Evolutionary conservation across 2,797 vertebrate genomes (phyloP).

Genomic region (Premnoplex brunnescens): DNA sequence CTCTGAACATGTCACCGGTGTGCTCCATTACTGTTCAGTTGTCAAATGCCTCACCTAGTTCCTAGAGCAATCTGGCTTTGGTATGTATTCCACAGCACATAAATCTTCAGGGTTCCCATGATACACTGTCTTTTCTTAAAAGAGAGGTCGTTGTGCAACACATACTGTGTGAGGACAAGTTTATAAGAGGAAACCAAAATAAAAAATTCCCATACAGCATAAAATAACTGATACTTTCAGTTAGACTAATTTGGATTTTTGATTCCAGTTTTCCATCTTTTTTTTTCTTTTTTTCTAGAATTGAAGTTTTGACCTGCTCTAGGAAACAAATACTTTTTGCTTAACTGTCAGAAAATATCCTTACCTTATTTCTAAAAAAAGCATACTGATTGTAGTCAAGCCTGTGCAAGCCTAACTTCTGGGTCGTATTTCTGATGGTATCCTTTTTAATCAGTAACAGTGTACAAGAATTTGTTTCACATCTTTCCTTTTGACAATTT

Average conservation of each 20-base stretch:
- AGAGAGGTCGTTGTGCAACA: neutral
- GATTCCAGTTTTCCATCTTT: neutral
- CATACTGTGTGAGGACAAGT: rapidly evolving
- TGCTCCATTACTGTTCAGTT: neutral
- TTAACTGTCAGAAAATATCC: neutral
- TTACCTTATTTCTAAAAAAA: neutral
- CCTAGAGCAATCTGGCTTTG: neutral
- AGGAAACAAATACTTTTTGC: neutral
- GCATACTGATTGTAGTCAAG: neutral
- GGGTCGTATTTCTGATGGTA: neutral
- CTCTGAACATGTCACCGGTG: neutral
- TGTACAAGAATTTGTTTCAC: neutral
- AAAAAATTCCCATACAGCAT: neutral
- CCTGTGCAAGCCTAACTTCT: neutral
- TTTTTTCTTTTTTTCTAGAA: neutral
- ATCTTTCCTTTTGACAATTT: neutral
- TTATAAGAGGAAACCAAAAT: neutral
- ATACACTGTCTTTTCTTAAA: neutral
- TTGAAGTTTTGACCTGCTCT: neutral
- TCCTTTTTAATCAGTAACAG: neutral
- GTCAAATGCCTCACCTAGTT: neutral
- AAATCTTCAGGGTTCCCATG: neutral
- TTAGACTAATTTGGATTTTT: neutral
- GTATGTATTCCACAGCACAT: neutral
- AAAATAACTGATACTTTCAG: neutral